A percentile compares a stretch with the other conserved stretches of the same genome.
These are phyloP conservation scores for Hemicentrotus pulcherrimus DNA, from an alignment of 35 echinoderm and acorn worm species.

Conservation along the genomic window DNA sequence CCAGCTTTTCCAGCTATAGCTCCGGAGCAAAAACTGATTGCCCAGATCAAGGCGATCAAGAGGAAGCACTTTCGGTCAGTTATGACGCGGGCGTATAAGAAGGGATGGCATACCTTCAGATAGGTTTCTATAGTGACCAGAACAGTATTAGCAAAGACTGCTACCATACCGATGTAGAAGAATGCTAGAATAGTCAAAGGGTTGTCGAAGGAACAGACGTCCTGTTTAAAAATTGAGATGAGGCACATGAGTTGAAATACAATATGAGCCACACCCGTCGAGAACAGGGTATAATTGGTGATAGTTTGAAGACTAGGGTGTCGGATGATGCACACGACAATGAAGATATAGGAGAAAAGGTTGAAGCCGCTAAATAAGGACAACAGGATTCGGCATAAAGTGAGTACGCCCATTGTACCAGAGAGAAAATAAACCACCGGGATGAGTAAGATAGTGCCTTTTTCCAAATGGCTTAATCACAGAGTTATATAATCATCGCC, in stretches of 20 bases:
- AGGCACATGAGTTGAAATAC: not conserved
- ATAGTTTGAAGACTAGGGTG: not conserved
- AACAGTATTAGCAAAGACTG: not conserved
- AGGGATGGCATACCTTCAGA: not conserved
- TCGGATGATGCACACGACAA: no score
- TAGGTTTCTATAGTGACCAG: constrained; percentile 7
- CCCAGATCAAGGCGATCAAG: not conserved
- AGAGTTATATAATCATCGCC: no score
- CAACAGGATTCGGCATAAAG: not conserved
- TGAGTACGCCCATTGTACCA: not conserved
- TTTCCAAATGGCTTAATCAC: no score
- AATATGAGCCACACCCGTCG: not conserved
- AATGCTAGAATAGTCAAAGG: not conserved
- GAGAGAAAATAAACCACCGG: not conserved
- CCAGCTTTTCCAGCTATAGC: not conserved
- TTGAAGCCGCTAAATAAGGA: not conserved
- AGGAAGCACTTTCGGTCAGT: not conserved
- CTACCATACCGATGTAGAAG: not conserved
- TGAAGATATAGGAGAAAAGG: not conserved
- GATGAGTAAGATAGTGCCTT: no score
- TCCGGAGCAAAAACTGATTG: not conserved
- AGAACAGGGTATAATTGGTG: not conserved
- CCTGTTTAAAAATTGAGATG: not conserved
- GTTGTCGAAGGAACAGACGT: not conserved
- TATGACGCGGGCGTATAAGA: not conserved